phyloP scores from a whole-genome alignment of 2,888 invertebrate species.

The Drymonia ruficornis region DNA sequence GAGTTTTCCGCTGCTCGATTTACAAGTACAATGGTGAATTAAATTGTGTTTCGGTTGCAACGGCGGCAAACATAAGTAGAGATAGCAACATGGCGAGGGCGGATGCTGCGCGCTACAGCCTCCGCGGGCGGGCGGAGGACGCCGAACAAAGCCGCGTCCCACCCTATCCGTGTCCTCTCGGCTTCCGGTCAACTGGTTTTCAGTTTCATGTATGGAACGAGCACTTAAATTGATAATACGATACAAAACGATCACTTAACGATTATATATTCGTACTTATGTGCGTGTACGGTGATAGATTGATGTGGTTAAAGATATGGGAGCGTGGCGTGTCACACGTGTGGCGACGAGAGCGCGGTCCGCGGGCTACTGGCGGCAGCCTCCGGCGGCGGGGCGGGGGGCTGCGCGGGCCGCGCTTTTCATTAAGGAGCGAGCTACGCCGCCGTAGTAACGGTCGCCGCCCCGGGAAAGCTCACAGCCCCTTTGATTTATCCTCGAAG shows the following conservation, averaged over 20 bases:
- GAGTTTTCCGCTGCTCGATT: slow-evolving; percentile 27
- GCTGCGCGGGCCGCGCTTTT: slow-evolving; percentile 76
- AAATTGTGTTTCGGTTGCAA: slow-evolving; percentile 30
- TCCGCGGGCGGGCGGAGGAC: slow-evolving; percentile 74
- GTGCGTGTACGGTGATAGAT: slow-evolving; percentile 53
- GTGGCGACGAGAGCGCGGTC: slow-evolving; percentile 68
- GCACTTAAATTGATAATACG: slow-evolving; percentile 51
- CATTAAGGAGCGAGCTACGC: slow-evolving; percentile 67
- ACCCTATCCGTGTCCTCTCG: slow-evolving; percentile 65
- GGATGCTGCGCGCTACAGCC: slow-evolving; percentile 81
- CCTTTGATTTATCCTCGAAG: slow-evolving; percentile 60
- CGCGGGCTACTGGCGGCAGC: slow-evolving; percentile 80
- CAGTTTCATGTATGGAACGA: slow-evolving; percentile 65
- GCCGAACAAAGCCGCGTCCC: slow-evolving; percentile 72
- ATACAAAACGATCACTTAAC: slow-evolving; percentile 52
- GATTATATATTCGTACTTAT: slow-evolving; percentile 37
- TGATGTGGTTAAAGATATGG: slow-evolving; percentile 38
- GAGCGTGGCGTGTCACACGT: slow-evolving; percentile 56
- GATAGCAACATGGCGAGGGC: slow-evolving; percentile 69
- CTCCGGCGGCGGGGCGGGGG: slow-evolving; percentile 67
- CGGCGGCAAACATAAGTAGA: slow-evolving; percentile 20
- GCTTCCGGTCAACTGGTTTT: slow-evolving; percentile 52
- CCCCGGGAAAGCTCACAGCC: slow-evolving; percentile 62
- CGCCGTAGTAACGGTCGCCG: slow-evolving; percentile 67
- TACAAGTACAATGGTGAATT: slow-evolving; percentile 23